A percentile compares a stretch with the other conserved stretches of the same genome.
Conservation (phyloP, 2,888 invertebrate species). For the Uloborus plumipes region DNA sequence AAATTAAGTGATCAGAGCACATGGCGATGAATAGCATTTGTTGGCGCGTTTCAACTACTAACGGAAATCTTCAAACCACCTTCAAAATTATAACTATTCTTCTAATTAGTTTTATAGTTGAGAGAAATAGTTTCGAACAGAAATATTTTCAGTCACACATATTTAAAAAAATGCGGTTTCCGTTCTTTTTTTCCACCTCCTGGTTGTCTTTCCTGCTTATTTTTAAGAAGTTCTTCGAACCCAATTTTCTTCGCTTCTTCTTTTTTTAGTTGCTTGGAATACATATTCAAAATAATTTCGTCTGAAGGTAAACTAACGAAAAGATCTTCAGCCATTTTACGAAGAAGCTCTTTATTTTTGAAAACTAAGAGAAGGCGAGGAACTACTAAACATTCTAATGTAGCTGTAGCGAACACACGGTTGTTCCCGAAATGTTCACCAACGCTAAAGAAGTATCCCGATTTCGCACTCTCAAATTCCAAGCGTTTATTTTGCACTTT, state of each 20-base stretch:
- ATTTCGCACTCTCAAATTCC: conserved; percentile 20
- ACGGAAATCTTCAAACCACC: no score
- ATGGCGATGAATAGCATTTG: no score
- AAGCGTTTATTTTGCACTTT: conserved; percentile 14
- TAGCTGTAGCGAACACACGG: conserved; percentile 18
- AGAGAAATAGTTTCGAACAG: no score
- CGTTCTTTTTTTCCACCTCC: background rate
- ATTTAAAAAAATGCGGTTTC: conserved; percentile 22
- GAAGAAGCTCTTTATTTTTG: conserved; percentile 25
- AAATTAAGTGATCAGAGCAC: no score
- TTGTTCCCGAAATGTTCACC: conserved; percentile 40
- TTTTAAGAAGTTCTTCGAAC: conserved; percentile 25
- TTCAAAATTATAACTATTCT: no score
- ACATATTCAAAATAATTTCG: conserved; percentile 13
- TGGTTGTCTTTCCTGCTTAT: conserved; percentile 8
- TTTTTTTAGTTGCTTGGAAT: background rate
- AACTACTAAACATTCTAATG: conserved; percentile 24
- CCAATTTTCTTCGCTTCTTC: background rate
- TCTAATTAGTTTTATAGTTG: no score
- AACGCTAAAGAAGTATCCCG: conserved; percentile 36
- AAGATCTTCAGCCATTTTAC: conserved; percentile 24
- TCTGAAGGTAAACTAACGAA: conserved; percentile 29
- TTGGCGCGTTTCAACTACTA: no score
- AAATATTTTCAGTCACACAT: background rate
- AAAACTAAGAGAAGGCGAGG: conserved; percentile 23